A percentile compares a stretch with the other conserved stretches of the same genome.
Conservation (phyloP, 1,140 invertebrate genomes). For the Protaetia brevitarsis region DNA sequence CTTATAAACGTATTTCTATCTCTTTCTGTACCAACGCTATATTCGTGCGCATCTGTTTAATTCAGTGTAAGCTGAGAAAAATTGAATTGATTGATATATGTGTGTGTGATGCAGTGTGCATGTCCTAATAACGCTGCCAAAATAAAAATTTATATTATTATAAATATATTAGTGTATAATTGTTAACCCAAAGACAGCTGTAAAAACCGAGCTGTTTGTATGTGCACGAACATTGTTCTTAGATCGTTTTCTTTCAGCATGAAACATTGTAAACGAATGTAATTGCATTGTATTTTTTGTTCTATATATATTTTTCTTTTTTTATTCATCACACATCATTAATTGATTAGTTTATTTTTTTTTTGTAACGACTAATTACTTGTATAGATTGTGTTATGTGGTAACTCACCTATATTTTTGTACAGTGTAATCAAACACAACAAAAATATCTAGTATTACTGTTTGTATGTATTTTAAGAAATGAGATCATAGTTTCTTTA, state of each 20-base stretch:
- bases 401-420: too few species aligned
- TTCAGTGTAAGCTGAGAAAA: not conserved
- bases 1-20: not conserved
- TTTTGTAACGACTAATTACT: not conserved
- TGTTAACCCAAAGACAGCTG: constrained; percentile 13
- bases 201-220: not conserved
- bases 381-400: not conserved
- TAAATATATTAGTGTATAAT: constrained; percentile 2
- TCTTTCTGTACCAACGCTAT: not conserved
- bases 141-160: constrained; percentile 1
- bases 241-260: too few species aligned
- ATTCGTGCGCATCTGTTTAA: not conserved
- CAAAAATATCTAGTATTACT: not conserved
- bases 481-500: not conserved
- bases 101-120: too few species aligned
- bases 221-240: not conserved
- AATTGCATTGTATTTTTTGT: not conserved
- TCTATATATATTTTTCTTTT: not conserved
- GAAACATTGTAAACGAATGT: too few species aligned
- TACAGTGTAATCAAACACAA: too few species aligned
- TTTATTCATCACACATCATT: not conserved
- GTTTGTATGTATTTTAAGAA: not conserved
- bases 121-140: not conserved
- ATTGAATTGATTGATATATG: not conserved
- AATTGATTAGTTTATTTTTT: not conserved